Base-by-base conservation (phyloP, 2,113 vertebrate genomes). In the Acanthisitta chloris region DNA sequence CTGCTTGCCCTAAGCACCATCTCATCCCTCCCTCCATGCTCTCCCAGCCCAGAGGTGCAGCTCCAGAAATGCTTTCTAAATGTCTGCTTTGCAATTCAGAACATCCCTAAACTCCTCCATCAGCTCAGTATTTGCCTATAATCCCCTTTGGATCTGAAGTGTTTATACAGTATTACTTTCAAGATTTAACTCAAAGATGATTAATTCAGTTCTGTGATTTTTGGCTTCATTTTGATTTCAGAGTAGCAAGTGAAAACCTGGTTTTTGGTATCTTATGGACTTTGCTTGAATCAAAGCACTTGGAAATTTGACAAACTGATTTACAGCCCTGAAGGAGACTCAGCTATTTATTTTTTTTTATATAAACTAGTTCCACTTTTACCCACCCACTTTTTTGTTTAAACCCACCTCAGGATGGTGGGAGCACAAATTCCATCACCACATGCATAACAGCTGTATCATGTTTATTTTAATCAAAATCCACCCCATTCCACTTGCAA, bases 111-210 rank as follows among this genome's bases (percentile, higher is more conserved):
- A 95, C 82, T 79, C 81, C 78, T 87, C 94, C 92, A 92, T 62
- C 92, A 92, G 89, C 48, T 88, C 67, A 6, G 40, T 33, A 88
- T 92, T 94, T 94, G 92, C 54, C 82, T 89, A 48, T 94, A 96
- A 97, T 90, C 91, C 88, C 86, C 71, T 38, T 54, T 84, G 86
- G 86, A 92, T 86, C 61, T 31, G 4, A 94, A 92, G 58, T 88
- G 87, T 86, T 97, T 96, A 92, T 86, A 86, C 61, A 96, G 93
- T 91, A 92, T 97, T 96, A 97, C 88, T 95, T 96, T 70, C 77
- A 94, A 93, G 93, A 92, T 93, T 94, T 96, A 96, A 92, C 52
- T 86, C 80, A 61, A 94, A 93, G 86, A 66, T 88, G 64, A 96
- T 94, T 94, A 94, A 90, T 94, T 92, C 11, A 2, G 57, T 77